Evolutionary conservation across 2,888 invertebrate species (phyloP), one percentile per base, ranked within the genome.

Genomic region (Microplitis deprimator): DNA sequence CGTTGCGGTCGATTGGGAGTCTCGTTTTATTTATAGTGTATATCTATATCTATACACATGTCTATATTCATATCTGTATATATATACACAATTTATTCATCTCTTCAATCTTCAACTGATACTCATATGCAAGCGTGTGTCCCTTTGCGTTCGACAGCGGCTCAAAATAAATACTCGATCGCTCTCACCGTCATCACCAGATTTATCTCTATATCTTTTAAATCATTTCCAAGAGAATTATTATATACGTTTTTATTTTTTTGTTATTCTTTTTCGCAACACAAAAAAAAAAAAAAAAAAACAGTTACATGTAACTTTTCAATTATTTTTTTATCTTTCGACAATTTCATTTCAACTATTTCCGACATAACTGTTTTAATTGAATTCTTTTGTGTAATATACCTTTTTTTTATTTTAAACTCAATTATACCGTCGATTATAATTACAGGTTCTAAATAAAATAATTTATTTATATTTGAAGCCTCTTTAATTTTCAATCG

Each of bases 31-130:
- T 59, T 50, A 50, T 70, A 17, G 13, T 29, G 8, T 60, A 29
- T 41, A 50, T 70, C 20, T 70, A 50, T 68, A 10, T 38, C 17
- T 39, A 40, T 41, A 59, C 29, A 50, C 13, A 8, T 13, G 13
- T 50, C 50, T 50, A 50, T 50, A 50, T 50, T 50, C 50, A 50
- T 50, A 20, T 38, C 67, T 38, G 67, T 39, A 67, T 67, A 67
- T 67, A 10, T 20, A 67, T 20, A 20, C n/a, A 10, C n/a, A 20
- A 38, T 67, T 38, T 67, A 67, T 67, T 67, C 50, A 60, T 29
- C 75, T 64, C 75, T 75, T 75, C 68, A 75, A 75, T 69, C 62
- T 75, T 70, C 40, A 75, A 68, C 62, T 64, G 50, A 61, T 75
- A 69, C 75, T 64, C 62, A 75, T 65, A 75, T 75, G 62, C 69